Percentiles rank a stretch among this genome's conserved stretches.
Conservation (phyloP, 1,140 invertebrate species). For the Drosophila neocordata region DNA sequence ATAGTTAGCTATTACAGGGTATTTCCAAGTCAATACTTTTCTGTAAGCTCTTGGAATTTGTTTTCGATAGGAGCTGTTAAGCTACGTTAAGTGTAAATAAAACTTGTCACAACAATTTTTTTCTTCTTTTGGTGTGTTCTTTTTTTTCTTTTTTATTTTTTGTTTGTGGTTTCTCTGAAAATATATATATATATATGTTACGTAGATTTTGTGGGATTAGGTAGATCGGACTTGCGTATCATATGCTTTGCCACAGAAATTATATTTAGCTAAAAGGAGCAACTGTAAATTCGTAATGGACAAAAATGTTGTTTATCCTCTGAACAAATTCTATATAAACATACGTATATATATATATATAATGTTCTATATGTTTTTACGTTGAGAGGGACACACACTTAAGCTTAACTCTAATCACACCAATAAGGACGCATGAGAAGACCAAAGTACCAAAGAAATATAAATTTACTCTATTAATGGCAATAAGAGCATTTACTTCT, state of each 20-base stretch:
- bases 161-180: too few relatives aligned
- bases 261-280: conserved; percentile 1
- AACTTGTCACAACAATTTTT: conserved; percentile 10
- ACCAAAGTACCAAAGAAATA: not conserved
- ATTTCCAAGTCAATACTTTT: not conserved
- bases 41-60: not conserved
- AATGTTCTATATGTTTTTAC: not conserved
- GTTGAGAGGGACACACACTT: not conserved
- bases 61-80: conserved; percentile 6
- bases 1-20: too few relatives aligned
- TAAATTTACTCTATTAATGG: not conserved
- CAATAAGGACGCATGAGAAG: not conserved
- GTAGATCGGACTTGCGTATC: not conserved
- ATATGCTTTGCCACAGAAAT: not conserved
- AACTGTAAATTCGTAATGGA: conserved; percentile 8
- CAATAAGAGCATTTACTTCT: too few relatives aligned
- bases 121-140: not conserved
- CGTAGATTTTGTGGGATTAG: not conserved
- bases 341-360: not conserved
- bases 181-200: too few relatives aligned
- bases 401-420: not conserved
- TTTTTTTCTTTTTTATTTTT: too few relatives aligned
- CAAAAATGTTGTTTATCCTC: conserved; percentile 3
- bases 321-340: too few relatives aligned
- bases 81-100: conserved; percentile 5